A percentile compares a stretch with the other conserved stretches of the same genome.
Conservation (phyloP, 2,113 vertebrate species). For the Oplegnathus fasciatus region DNA sequence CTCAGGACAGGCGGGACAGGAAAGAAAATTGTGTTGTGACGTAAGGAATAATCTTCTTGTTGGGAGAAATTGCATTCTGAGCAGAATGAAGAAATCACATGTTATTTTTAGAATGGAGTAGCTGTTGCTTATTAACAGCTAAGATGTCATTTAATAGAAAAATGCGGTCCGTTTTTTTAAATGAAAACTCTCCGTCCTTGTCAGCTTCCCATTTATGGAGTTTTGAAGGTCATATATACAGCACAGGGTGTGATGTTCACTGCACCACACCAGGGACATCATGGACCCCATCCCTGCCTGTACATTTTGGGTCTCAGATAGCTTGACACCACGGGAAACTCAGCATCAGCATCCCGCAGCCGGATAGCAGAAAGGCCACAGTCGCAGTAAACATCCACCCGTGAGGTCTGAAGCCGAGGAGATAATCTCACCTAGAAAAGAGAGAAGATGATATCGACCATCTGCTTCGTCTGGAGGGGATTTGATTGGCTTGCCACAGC, state of each 20-base stretch:
- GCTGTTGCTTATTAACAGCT: neutral
- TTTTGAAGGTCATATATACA: neutral
- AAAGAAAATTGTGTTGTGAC: conserved; percentile 76
- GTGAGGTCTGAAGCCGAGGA: conserved; percentile 45
- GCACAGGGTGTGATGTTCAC: neutral
- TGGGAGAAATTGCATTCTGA: conserved; percentile 47
- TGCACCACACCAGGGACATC: neutral
- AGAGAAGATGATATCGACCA: conserved; percentile 77
- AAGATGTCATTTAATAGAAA: neutral
- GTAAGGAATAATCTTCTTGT: conserved; percentile 75
- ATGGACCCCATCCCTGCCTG: neutral
- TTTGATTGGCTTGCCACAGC: conserved; percentile 65
- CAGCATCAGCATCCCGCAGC: conserved; percentile 33
- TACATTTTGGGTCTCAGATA: conserved; percentile 7
- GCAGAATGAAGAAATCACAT: conserved; percentile 45
- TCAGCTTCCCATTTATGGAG: neutral
- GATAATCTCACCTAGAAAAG: conserved; percentile 77
- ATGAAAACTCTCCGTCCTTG: neutral
- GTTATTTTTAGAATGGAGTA: conserved; percentile 45
- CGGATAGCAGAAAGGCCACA: conserved; percentile 28
- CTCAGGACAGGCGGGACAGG: conserved; percentile 60
- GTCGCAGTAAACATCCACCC: conserved; percentile 22
- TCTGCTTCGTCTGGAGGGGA: conserved; percentile 73
- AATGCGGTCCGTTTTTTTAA: neutral
- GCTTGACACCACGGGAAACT: conserved; percentile 22